phyloP scores from a whole-genome alignment of 2,888 invertebrate genomes.

The Sussaba pulchella region DNA sequence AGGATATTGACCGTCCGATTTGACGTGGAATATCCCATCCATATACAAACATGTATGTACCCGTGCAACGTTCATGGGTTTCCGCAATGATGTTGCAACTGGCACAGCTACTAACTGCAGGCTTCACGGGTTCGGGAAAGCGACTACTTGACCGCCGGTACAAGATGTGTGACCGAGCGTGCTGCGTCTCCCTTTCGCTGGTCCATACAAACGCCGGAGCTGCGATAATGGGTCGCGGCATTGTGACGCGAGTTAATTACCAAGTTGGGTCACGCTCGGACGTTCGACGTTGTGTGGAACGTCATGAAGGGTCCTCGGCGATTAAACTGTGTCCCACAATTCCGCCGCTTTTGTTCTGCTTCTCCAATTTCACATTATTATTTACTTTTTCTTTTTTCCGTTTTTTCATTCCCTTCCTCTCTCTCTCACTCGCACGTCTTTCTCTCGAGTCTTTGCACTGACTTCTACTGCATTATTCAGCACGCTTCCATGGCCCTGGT shows the following conservation, averaged over 20 bases:
- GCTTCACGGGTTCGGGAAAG: conserved; percentile 45
- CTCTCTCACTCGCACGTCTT: neutral
- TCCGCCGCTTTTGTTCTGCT: conserved; percentile 30
- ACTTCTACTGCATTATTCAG: neutral
- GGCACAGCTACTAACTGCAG: conserved; percentile 2
- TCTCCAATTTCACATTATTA: conserved; percentile 32
- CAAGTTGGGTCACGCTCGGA: conserved; percentile 61
- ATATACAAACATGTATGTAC: neutral
- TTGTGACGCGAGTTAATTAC: conserved; percentile 70
- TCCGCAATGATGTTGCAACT: neutral
- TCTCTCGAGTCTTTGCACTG: neutral
- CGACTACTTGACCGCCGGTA: conserved; percentile 66
- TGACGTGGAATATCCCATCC: too few relatives aligned
- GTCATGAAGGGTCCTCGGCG: conserved; percentile 32
- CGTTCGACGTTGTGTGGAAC: conserved; percentile 27
- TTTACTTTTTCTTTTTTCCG: neutral
- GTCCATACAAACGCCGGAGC: conserved; percentile 10
- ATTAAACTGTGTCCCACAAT: conserved; percentile 27
- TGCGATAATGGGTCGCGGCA: conserved; percentile 37
- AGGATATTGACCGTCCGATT: too few relatives aligned
- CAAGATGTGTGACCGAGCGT: conserved; percentile 33
- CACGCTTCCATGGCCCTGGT: neutral
- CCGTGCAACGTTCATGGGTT: conserved; percentile 9
- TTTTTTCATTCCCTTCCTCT: neutral
- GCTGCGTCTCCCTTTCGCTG: conserved; percentile 2